Percentiles rank a stretch among this genome's conserved stretches.
Evolutionary conservation across 2,888 invertebrate species (phyloP).

Genomic region (Aradus depressus): DNA sequence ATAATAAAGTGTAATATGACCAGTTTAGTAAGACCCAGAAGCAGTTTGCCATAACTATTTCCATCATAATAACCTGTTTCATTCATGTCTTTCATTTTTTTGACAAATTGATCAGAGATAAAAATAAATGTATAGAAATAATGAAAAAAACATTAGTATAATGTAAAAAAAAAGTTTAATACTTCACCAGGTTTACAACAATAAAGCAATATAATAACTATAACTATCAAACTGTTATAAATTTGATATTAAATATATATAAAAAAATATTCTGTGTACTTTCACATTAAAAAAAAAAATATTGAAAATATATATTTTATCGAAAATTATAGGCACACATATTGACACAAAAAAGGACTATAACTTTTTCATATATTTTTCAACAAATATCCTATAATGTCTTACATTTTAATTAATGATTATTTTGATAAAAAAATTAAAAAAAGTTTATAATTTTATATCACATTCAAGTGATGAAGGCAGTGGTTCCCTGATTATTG

Average conservation of each 20-base stretch:
- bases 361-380: not conserved
- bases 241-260: slow-evolving; percentile 1
- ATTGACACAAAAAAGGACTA: not conserved
- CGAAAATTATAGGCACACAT: not conserved
- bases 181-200: slow-evolving; percentile 24
- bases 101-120: too few species aligned
- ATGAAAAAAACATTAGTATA: not conserved
- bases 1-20: too few species aligned
- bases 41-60: too few species aligned
- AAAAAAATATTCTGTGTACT: not conserved
- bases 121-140: too few species aligned
- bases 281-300: not conserved
- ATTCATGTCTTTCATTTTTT: too few species aligned
- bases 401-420: too few species aligned
- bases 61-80: too few species aligned
- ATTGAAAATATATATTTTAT: not conserved
- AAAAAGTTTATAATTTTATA: too few species aligned
- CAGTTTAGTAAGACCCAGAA: too few species aligned
- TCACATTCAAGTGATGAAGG: slow-evolving; percentile 11
- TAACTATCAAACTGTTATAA: not conserved
- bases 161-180: slow-evolving; percentile 21
- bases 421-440: too few species aligned
- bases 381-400: not conserved
- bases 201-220: slow-evolving; percentile 20
- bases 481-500: slow-evolving; percentile 16